phyloP scores from a whole-genome alignment of 2,113 vertebrate genomes.

The Nesogale talazaci region DNA sequence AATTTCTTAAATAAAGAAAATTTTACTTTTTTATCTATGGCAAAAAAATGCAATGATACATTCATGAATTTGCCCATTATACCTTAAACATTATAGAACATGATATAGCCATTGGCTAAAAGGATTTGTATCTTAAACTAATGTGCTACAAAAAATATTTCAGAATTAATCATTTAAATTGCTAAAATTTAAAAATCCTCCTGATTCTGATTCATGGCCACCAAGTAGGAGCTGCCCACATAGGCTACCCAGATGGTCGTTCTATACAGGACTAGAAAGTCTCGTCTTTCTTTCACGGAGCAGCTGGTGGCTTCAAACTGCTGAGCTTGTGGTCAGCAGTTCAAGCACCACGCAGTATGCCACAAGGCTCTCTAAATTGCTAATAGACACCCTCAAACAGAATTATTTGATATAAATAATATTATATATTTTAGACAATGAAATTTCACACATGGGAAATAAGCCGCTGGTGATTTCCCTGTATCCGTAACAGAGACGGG shows the following conservation, averaged over 20 bases:
- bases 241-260: too few species aligned
- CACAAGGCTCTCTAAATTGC: too few species aligned
- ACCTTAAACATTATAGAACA: conserved; percentile 67
- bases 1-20: conserved; percentile 70
- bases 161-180: conserved; percentile 51
- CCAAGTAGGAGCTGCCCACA: too few species aligned
- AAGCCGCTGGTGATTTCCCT: too few species aligned
- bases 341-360: too few species aligned
- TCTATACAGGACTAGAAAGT: too few species aligned
- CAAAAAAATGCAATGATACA: conserved; percentile 50
- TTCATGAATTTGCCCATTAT: conserved; percentile 72
- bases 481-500: too few species aligned
- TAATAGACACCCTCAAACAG: not conserved
- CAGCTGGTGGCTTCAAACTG: not conserved
- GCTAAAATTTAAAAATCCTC: not conserved
- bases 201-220: not conserved
- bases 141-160: not conserved
- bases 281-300: too few species aligned
- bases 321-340: not conserved
- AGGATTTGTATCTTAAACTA: conserved; percentile 69
- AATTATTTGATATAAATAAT: not conserved
- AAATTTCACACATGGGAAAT: not conserved
- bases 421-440: not conserved
- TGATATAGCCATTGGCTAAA: conserved; percentile 59
- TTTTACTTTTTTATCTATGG: conserved; percentile 60